Percentiles rank a stretch among this genome's conserved stretches.
Evolutionary conservation across 2,888 invertebrate species (phyloP).

Genomic region (Perdita meconis): DNA sequence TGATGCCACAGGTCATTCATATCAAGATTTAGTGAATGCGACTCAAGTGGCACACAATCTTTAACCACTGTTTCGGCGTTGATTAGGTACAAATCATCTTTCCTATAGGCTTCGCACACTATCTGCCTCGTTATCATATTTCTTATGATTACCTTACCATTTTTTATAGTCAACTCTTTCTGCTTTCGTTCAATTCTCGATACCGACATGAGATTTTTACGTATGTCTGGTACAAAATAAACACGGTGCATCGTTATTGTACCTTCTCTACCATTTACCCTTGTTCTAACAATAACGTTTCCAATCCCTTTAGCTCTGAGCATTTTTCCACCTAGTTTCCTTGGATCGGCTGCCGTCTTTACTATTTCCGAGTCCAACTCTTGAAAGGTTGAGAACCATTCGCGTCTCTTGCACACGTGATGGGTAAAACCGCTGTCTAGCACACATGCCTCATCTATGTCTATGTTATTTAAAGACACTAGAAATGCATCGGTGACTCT

Average conservation of each 20-base stretch:
- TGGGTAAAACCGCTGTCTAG: constrained; percentile 31
- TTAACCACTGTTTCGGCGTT: not conserved
- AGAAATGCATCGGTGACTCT: too few relatives aligned
- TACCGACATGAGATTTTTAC: too few relatives aligned
- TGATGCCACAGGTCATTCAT: too few relatives aligned
- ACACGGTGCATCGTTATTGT: too few relatives aligned
- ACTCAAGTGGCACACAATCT: not conserved
- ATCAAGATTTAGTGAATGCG: not conserved
- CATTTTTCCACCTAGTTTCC: constrained; percentile 5
- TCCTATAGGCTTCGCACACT: constrained; percentile 15
- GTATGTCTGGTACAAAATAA: too few relatives aligned
- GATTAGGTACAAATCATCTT: constrained; percentile 17
- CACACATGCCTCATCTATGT: not conserved
- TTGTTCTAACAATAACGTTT: too few relatives aligned
- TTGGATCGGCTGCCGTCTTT: constrained; percentile 33
- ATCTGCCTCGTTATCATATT: not conserved
- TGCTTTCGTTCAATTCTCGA: constrained; percentile 15
- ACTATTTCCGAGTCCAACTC: constrained; percentile 1
- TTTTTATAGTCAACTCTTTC: constrained; percentile 1
- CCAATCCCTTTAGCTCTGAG: constrained; percentile 17
- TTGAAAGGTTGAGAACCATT: constrained; percentile 29
- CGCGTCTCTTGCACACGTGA: constrained; percentile 20
- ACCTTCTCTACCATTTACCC: too few relatives aligned
- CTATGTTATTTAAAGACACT: too few relatives aligned
- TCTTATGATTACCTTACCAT: constrained; percentile 4